Percentiles rank a stretch among this genome's conserved stretches.
Conservation (phyloP, 2,113 vertebrate species). For the Manacus vitellinus region DNA sequence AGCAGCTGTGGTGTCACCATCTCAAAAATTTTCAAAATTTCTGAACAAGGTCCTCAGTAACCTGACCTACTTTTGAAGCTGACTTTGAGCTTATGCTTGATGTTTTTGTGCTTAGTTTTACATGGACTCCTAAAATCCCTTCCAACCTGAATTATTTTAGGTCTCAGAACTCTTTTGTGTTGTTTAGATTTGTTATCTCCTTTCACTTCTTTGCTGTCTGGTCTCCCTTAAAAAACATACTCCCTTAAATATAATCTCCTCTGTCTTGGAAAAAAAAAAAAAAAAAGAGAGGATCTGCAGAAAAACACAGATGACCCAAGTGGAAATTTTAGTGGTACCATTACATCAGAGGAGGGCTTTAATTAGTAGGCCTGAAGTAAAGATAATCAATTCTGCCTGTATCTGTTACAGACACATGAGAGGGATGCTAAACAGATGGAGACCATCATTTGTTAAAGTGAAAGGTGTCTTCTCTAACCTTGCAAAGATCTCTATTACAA, state of each 20-base stretch:
- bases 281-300: neutral
- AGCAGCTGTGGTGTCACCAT: neutral
- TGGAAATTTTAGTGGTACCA: conserved; percentile 52
- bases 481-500: conserved; percentile 6
- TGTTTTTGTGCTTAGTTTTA: neutral
- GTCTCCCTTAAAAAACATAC: neutral
- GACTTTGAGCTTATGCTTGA: neutral
- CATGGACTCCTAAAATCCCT: neutral
- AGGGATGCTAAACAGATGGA: conserved; percentile 59
- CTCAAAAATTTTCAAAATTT: neutral
- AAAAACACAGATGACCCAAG: conserved; percentile 43
- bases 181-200: neutral
- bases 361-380: conserved; percentile 65
- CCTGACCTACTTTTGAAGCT: neutral
- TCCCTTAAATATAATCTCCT: neutral
- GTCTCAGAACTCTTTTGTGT: neutral
- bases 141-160: neutral
- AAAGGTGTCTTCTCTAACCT: conserved; percentile 70
- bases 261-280: neutral
- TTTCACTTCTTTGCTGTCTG: neutral
- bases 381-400: conserved; percentile 70
- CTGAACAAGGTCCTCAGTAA: neutral
- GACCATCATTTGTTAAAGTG: conserved; percentile 30
- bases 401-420: conserved; percentile 67
- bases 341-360: conserved; percentile 58